Conservation (phyloP, 2,113 vertebrate species). For the Nannospalax galili region DNA sequence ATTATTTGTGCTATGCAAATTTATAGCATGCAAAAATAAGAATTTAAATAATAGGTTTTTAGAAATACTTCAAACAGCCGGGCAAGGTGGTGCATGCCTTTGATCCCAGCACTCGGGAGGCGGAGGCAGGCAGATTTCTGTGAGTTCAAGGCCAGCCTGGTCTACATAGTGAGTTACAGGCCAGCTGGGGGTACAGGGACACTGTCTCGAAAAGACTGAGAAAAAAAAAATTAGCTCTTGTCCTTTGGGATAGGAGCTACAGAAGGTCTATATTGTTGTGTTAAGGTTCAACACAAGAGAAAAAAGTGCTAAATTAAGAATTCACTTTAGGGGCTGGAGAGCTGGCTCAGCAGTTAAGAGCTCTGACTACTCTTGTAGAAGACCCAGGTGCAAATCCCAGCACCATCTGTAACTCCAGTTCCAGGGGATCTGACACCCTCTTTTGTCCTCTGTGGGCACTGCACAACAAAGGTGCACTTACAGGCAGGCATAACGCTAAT, state of each 20-base stretch:
- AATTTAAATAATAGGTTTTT: not conserved
- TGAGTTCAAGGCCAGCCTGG: too few species aligned
- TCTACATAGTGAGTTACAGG: too few species aligned
- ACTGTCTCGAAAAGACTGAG: too few species aligned
- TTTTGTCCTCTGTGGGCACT: too few species aligned
- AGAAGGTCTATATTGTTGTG: not conserved
- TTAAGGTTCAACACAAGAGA: not conserved
- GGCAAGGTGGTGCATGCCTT: too few species aligned
- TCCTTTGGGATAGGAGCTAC: slow-evolving; percentile 43
- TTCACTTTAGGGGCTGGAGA: not conserved
- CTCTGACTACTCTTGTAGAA: not conserved
- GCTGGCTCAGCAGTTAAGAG: not conserved
- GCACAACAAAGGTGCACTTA: too few species aligned
- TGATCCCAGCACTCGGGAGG: too few species aligned
- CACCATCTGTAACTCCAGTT: too few species aligned
- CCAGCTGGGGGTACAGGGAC: too few species aligned
- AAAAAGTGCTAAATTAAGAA: slow-evolving; percentile 38
- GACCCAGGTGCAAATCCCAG: not conserved
- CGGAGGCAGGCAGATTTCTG: too few species aligned
- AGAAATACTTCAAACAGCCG: not conserved
- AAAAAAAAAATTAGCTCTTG: slow-evolving; percentile 16
- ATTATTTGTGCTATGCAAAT: slow-evolving; percentile 45
- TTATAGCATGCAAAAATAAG: slow-evolving; percentile 48
- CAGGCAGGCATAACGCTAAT: too few species aligned
- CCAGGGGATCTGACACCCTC: too few species aligned